Evolutionary conservation across 2,888 invertebrate species (phyloP).

Genomic region (Oxyscelio sp.): DNA sequence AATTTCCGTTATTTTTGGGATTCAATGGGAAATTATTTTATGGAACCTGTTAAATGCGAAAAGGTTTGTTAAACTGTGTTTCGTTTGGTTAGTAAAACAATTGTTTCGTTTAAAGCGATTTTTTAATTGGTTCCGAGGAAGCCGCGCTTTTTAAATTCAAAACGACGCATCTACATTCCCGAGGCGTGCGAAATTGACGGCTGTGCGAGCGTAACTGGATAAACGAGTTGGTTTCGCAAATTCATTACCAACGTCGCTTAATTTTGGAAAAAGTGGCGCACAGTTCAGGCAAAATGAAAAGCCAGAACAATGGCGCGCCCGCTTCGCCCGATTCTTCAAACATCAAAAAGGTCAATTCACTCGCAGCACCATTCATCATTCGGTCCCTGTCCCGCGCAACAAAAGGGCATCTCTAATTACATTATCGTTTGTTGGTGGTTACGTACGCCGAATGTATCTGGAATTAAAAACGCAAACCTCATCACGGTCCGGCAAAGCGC

Average conservation of each 20-base stretch:
- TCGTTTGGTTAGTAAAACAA: too few relatives aligned
- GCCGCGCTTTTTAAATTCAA: background rate
- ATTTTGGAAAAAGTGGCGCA: conserved; percentile 4
- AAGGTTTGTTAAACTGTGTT: too few relatives aligned
- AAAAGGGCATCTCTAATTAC: conserved; percentile 58
- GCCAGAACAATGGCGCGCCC: conserved; percentile 37
- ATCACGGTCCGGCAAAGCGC: too few relatives aligned
- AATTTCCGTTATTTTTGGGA: too few relatives aligned
- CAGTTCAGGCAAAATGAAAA: background rate
- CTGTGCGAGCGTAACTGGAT: background rate
- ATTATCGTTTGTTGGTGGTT: conserved; percentile 44
- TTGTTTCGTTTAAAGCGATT: too few relatives aligned
- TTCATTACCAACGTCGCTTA: conserved; percentile 7
- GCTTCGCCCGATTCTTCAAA: conserved; percentile 32
- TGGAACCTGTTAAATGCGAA: too few relatives aligned
- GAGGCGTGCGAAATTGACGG: background rate
- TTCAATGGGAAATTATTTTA: too few relatives aligned
- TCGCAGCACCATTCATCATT: conserved; percentile 16
- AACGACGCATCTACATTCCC: background rate
- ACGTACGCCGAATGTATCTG: conserved; percentile 35
- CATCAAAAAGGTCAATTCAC: conserved; percentile 59
- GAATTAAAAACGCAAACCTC: conserved; percentile 37
- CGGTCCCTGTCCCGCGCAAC: conserved; percentile 28
- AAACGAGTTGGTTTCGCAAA: conserved; percentile 20
- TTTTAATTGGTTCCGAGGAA: too few relatives aligned